phyloP scores from a whole-genome alignment of 2,113 vertebrate species.

The Elachura formosa region DNA sequence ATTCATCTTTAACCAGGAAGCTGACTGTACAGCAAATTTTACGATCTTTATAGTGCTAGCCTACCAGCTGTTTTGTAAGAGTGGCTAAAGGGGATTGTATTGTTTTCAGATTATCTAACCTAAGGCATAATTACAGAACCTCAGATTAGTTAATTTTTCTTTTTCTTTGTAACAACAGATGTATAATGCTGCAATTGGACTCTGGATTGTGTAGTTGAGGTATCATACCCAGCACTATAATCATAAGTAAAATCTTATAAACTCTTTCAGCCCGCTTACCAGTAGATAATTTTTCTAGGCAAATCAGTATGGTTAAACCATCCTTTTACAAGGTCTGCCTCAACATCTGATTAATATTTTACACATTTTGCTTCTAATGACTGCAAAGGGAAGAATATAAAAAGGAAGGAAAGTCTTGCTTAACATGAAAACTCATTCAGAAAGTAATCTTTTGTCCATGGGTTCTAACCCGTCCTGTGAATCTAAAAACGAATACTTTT shows the following conservation, averaged over 20 bases:
- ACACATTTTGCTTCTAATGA: neutral
- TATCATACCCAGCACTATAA: neutral
- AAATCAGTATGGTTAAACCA: neutral
- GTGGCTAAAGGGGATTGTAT: neutral
- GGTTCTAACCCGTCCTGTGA: neutral
- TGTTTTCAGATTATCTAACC: neutral
- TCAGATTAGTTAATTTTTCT: conserved; percentile 14
- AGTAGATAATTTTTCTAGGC: neutral
- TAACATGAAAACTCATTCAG: neutral
- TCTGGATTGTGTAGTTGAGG: neutral
- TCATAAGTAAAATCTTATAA: neutral
- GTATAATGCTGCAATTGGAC: neutral
- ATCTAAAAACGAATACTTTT: neutral
- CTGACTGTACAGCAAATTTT: neutral
- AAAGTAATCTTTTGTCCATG: neutral
- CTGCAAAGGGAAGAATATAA: neutral
- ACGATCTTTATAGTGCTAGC: neutral
- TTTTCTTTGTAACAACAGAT: neutral
- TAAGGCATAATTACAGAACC: neutral
- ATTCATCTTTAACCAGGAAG: neutral
- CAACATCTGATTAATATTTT: neutral
- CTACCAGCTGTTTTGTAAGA: neutral
- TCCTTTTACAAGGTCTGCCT: neutral
- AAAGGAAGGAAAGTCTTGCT: neutral
- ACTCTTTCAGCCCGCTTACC: neutral